Evolutionary conservation across 2,113 vertebrate species (phyloP).

Genomic region (Toxotes jaculatrix): DNA sequence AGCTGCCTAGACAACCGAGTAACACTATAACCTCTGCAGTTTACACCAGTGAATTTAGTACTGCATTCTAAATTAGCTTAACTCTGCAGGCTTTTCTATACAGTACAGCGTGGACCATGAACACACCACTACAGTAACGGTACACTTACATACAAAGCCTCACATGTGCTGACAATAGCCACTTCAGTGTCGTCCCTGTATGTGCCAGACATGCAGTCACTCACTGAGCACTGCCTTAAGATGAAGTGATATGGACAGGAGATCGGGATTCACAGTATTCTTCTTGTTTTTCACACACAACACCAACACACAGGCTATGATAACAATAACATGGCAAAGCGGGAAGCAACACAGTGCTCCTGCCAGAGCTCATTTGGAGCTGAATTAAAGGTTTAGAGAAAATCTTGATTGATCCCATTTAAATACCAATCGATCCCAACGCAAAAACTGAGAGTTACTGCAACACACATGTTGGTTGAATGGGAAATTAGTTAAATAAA

Average conservation of each 20-base stretch:
- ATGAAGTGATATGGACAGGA: not conserved
- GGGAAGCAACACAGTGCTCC: not conserved
- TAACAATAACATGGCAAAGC: not conserved
- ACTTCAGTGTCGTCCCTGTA: not conserved
- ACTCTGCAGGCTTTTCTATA: not conserved
- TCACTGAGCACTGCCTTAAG: not conserved
- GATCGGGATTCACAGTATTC: slow-evolving; percentile 10
- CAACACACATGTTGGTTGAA: slow-evolving; percentile 3
- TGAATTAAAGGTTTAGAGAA: slow-evolving; percentile 28
- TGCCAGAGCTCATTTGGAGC: slow-evolving; percentile 3
- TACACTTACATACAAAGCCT: not conserved
- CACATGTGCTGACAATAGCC: not conserved
- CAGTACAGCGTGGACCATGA: slow-evolving; percentile 3
- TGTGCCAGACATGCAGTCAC: not conserved
- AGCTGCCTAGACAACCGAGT: not conserved
- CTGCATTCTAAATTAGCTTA: too few relatives aligned
- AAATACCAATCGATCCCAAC: slow-evolving; percentile 3
- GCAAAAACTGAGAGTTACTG: not conserved
- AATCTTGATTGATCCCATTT: slow-evolving; percentile 25
- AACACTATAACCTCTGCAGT: not conserved
- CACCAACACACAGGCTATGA: not conserved
- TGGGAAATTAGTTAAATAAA: slow-evolving; percentile 36
- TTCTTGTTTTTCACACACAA: not conserved
- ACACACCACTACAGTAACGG: not conserved
- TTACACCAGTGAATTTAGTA: not conserved